These are phyloP conservation scores for Colius striatus DNA, from an alignment of 2,113 vertebrate genomes.

Conservation along the genomic window DNA sequence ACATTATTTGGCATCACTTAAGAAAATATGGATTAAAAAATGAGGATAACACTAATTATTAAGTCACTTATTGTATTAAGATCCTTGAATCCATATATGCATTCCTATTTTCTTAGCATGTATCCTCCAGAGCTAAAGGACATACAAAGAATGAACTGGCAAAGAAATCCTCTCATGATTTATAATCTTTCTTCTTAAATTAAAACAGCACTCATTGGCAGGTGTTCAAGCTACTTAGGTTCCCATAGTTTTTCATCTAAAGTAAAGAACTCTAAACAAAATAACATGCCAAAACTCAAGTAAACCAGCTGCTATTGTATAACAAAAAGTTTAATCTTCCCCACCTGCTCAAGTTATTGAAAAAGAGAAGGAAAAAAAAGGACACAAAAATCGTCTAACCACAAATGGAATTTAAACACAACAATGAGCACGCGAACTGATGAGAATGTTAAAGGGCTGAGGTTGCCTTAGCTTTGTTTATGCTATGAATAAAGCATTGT, in stretches of 20 bases:
- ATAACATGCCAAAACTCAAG: constrained; percentile 11
- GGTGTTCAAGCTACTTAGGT: constrained; percentile 11
- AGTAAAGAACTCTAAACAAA: constrained; percentile 19
- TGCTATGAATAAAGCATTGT: not conserved
- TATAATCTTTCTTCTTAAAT: constrained; percentile 17
- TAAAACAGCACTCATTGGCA: constrained; percentile 15
- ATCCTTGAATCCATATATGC: not conserved
- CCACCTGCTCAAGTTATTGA: constrained; percentile 2
- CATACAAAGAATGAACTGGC: not conserved
- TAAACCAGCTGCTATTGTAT: constrained; percentile 5
- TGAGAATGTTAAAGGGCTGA: not conserved
- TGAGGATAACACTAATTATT: not conserved
- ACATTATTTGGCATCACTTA: not conserved
- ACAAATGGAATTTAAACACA: not conserved
- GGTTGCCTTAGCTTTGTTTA: not conserved
- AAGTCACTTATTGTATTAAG: not conserved
- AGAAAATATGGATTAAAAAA: not conserved
- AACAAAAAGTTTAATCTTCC: constrained; percentile 33
- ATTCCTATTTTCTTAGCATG: not conserved
- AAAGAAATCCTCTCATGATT: not conserved
- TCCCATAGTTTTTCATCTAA: constrained; percentile 14
- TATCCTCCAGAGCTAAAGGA: not conserved
- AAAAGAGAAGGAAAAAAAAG: not conserved
- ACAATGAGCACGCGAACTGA: not conserved
- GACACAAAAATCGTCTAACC: not conserved